Evolutionary conservation across 2,113 vertebrate genomes (phyloP), one percentile per base, ranked within the genome.

Genomic region (Ornithorhynchus anatinus): DNA sequence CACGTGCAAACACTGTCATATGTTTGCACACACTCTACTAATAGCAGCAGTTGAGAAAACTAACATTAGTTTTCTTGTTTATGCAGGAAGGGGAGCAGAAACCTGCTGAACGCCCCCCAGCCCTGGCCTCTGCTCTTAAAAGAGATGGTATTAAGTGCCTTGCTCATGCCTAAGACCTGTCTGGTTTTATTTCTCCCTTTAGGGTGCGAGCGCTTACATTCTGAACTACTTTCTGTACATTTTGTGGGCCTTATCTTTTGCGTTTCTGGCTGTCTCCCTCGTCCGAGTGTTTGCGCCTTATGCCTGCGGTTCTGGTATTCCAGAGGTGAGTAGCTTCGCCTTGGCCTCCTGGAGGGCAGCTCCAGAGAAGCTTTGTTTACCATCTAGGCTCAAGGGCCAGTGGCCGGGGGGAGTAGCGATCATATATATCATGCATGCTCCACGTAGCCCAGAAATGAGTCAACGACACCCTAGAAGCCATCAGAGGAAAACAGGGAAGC

Each of bases 211-310:
- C 15, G 96, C 93, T 16, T 99, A 99, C 71, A 84, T 99, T 80
- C 80, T 99, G 77, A 99, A 99, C 91, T 99, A 99, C 91, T 94
- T 98, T 85, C 93, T 99, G 65, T 99, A 99, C 76, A 88, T 96
- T 59, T 75, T 96, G 62, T 99, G 96, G 97, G 98, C 98, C 2
- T 87, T 99, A 6, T 94, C 94, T 59, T 99, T 99, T 84, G 94
- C 97, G 33, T 98, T 98, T 84, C 87, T 99, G 93, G 98, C 97
- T 5, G 98, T 99, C 79, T 97, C 96, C 11, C 89, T 99, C 89
- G 98, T 99, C 36, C 93, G 97, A 36, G 96, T 98, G 13, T 99
- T 99, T 74, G 98, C 98, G 12, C 98, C 97, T 7, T 99, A 99
- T 8, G 98, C 98, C 81, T 99, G 97, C 37, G 97, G 98, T 5